Evolutionary conservation across 2,888 invertebrate species (phyloP).

Genomic region (Brachylomia viminalis): DNA sequence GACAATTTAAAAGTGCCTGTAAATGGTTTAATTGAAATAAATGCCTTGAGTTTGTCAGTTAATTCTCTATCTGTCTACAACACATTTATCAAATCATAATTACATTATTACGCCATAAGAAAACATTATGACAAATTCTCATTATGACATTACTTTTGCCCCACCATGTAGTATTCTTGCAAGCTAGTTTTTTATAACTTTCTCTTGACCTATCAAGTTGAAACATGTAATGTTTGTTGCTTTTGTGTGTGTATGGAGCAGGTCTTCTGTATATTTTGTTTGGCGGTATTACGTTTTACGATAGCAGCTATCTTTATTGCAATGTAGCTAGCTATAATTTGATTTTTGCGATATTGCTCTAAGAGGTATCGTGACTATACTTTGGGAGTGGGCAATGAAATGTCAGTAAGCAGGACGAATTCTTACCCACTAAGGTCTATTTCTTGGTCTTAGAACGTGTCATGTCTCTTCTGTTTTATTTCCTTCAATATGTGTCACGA

Average conservation of each 20-base stretch:
- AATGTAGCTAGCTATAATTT: constrained; percentile 64
- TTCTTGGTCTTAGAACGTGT: constrained; percentile 14
- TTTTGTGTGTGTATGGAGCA: background rate
- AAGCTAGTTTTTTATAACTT: background rate
- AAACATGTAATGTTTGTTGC: background rate
- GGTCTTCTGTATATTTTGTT: constrained; percentile 34
- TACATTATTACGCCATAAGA: too few species aligned
- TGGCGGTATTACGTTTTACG: constrained; percentile 60
- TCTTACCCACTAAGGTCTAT: constrained; percentile 13
- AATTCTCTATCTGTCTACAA: too few species aligned
- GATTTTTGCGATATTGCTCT: constrained; percentile 64
- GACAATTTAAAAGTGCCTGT: too few species aligned
- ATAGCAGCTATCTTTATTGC: constrained; percentile 66
- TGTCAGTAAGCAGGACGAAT: constrained; percentile 44
- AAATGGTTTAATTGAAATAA: too few species aligned
- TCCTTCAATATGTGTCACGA: background rate
- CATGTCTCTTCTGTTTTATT: background rate
- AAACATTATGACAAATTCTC: too few species aligned
- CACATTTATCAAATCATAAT: too few species aligned
- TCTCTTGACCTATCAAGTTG: background rate
- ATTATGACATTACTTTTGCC: too few species aligned
- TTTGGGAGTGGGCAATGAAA: constrained; percentile 58
- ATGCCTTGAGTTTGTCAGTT: too few species aligned
- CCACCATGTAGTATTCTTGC: background rate
- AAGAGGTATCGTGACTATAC: constrained; percentile 58